Conservation (phyloP, 2,797 vertebrate species). For the Gallinago stenura region DNA sequence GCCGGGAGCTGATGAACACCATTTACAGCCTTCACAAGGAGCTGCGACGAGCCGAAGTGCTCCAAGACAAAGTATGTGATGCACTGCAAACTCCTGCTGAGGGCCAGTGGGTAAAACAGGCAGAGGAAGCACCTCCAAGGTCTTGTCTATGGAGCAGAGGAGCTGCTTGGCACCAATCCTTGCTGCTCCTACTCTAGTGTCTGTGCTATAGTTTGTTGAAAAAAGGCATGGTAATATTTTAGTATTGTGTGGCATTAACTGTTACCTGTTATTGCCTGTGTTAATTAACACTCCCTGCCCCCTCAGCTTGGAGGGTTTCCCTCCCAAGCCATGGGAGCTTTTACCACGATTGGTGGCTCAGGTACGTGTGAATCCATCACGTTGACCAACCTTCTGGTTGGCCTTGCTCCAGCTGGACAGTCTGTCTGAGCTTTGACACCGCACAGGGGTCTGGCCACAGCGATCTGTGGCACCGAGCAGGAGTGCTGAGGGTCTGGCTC, state of each 20-base stretch:
- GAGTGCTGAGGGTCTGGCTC: not conserved
- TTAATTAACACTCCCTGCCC: not conserved
- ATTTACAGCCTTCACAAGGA: slow-evolving; percentile 85
- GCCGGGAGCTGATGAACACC: slow-evolving; percentile 80
- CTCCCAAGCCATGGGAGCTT: not conserved
- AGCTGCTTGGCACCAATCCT: not conserved
- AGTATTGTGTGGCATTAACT: not conserved
- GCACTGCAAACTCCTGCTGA: not conserved
- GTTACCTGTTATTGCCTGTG: not conserved
- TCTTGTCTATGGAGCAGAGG: not conserved
- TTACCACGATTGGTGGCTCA: not conserved
- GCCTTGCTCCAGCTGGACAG: not conserved
- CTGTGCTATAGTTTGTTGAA: not conserved
- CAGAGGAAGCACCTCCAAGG: not conserved
- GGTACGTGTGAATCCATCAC: not conserved
- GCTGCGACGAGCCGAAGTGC: slow-evolving; percentile 81
- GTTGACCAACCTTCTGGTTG: not conserved
- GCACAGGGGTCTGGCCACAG: not conserved
- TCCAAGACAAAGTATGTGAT: slow-evolving; percentile 79
- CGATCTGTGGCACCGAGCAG: not conserved
- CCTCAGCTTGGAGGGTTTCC: not conserved
- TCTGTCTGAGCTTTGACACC: not conserved
- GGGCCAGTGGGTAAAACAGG: not conserved
- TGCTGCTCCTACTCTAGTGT: not conserved
- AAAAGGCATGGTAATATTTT: not conserved